These are phyloP conservation scores for Styela plicata DNA, from an alignment of 23 tunicate species.

Conservation along the genomic window DNA sequence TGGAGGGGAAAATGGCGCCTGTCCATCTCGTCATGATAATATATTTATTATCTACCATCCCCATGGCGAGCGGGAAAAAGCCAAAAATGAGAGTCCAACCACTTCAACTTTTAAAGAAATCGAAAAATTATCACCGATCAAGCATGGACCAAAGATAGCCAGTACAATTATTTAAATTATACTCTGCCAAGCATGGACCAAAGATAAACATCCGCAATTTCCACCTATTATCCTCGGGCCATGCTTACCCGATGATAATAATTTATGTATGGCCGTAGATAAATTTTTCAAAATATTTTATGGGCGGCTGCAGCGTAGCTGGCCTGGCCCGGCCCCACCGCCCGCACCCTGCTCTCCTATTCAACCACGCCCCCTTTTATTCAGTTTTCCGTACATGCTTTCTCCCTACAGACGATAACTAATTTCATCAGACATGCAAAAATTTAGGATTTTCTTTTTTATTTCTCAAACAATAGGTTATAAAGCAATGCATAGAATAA, in stretches of 20 bases:
- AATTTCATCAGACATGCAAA: not conserved
- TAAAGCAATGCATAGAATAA: too few species aligned
- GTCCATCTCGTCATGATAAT: too few species aligned
- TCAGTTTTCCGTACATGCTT: not conserved
- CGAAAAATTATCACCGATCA: not conserved
- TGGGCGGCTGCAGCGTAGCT: not conserved
- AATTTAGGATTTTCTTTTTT: not conserved
- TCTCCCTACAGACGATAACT: not conserved
- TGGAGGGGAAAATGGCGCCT: too few species aligned
- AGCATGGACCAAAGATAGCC: not conserved
- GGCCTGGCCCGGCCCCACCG: not conserved
- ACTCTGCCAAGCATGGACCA: not conserved
- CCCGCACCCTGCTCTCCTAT: not conserved
- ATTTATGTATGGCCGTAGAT: not conserved
- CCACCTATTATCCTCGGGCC: not conserved
- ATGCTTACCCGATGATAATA: not conserved
- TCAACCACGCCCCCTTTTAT: not conserved
- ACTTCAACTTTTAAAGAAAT: too few species aligned
- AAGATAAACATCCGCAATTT: not conserved
- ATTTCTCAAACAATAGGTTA: too few species aligned
- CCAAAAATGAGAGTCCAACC: not conserved
- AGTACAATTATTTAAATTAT: too few species aligned
- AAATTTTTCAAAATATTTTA: too few species aligned
- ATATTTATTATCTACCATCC: too few species aligned
- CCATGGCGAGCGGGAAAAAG: not conserved